phyloP scores from a whole-genome alignment of 64 coral and sea anemone species.

The Acropora yongei region DNA sequence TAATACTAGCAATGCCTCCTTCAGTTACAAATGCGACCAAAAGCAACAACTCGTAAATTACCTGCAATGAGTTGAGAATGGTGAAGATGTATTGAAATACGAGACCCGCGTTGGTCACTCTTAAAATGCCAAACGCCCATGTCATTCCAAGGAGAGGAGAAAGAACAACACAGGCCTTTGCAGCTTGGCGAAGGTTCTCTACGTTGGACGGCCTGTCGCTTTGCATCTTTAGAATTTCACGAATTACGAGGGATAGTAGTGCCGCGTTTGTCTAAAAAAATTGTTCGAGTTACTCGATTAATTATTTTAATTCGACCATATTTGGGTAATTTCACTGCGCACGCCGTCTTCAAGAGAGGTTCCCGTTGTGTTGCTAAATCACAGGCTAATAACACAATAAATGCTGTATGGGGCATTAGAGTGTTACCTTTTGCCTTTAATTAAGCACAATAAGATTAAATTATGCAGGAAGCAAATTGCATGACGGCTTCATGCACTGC shows the following conservation, averaged over 20 bases:
- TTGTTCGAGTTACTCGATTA: not conserved
- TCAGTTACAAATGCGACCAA: no score
- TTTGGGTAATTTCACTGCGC: no score
- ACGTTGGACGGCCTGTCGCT: constrained; percentile 22
- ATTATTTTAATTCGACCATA: no score
- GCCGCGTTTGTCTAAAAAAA: constrained; percentile 32
- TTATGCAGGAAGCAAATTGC: no score
- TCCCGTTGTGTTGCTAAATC: no score
- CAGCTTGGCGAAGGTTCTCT: constrained; percentile 2
- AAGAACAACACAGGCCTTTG: constrained; percentile 13
- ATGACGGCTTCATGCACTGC: no score
- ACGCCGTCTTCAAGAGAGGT: no score
- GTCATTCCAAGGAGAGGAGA: constrained; percentile 58
- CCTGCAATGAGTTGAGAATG: constrained; percentile 69
- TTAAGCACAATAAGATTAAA: no score
- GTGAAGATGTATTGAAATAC: constrained; percentile 72
- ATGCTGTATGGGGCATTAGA: no score
- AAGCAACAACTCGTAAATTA: constrained; percentile 3
- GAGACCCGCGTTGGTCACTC: constrained; percentile 45
- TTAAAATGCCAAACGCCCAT: constrained; percentile 44
- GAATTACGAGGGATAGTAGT: constrained; percentile 37
- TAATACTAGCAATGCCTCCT: no score
- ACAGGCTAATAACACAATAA: no score
- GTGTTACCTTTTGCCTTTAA: no score
- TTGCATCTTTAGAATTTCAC: constrained; percentile 61